Evolutionary conservation across 1,140 invertebrate genomes (phyloP), one percentile per base, ranked within the genome.

Genomic region (Pantala flavescens): DNA sequence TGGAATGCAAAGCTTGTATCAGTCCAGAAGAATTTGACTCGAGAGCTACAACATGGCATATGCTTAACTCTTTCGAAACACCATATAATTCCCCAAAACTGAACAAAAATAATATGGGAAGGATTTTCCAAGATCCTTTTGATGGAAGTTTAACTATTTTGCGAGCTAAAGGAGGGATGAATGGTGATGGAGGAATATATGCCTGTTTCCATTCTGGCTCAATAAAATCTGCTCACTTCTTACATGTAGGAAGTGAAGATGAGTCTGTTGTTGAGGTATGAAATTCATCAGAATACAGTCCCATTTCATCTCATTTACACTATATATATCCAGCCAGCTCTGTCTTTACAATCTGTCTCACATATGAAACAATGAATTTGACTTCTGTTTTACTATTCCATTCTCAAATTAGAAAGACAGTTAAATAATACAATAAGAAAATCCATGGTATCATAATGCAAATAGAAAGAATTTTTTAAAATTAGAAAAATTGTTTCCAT

Each of bases 1-100:
- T 88, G 73, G 77, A 84, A 43, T 87, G 86, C 77, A 81, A 84
- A 76, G 79, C 85, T 73, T 88, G 87, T 77, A 75, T 86, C n/a
- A 84, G 83, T 36, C 84, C 85, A 24, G 36, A 74, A 71, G 82
- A 84, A 76, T 76, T 55, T 21, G 14, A 49, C 16, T 49, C 12
- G 49, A 21, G n/a, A 14, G 12, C 16, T 63, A 14, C 12, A 7
- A 63, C 49, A 16, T 63, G 49, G 49, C 49, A 21, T 19, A 7
- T 16, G 49, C 49, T 63, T 63, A 1, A 63, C 2, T 63, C 49
- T 14, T 63, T 63, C 12, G 49, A 63, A 63, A 7, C 14, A 19
- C n/a, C 49, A 19, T 5, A 63, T 5, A 63, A 1, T 7, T 63
- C 49, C 14, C 49, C 49, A 19, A 5, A 16, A 16, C 3, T 63